Evolutionary conservation across 2,113 vertebrate species (phyloP), one percentile per base, ranked within the genome.

Genomic region (Halichoeres trimaculatus): DNA sequence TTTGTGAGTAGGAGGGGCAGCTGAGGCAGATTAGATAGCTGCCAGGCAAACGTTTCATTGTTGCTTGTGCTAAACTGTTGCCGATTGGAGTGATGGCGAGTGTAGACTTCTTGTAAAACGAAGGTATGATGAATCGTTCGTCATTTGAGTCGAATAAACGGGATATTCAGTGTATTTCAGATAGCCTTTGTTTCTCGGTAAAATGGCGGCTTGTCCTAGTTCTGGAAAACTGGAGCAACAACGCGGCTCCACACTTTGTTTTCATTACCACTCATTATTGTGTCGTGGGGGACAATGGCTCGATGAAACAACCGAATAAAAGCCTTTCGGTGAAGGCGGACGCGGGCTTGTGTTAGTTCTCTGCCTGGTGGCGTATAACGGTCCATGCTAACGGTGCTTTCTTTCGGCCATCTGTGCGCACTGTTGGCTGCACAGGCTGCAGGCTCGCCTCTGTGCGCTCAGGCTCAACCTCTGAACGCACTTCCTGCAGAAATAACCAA

Each of bases 131-230:
- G 69, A 60, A 43, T 35, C 55, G 68, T 50, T 19, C 76, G 81
- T 64, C 58, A 35, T 68, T 38, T 51, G 54, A 81, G 81, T 85
- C 86, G 67, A 87, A 76, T 76, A 38, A 68, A 76, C 55, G 65
- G 71, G 74, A 24, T 64, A 30, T 62, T 76, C 71, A 50, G 20
- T 59, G 74, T 52, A 6, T 83, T 81, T 84, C 76, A 36, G 17
- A 38, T 51, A 43, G 87, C 78, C 90, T 89, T 93, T 93, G 89
- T 89, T 90, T 87, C 83, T 88, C 62, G 62, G 85, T 94, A 95
- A 95, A 93, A 95, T 95, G 94, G 94, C 94, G 94, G 92, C 94
- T 80, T 92, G 93, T 93, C 93, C 93, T 92, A 92, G 84, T 91
- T 93, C 84, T 90, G 67, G 70, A 84, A 86, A 91, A 93, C 87